Base-by-base conservation (phyloP, 2,797 vertebrate genomes). In the Natrix natrix region DNA sequence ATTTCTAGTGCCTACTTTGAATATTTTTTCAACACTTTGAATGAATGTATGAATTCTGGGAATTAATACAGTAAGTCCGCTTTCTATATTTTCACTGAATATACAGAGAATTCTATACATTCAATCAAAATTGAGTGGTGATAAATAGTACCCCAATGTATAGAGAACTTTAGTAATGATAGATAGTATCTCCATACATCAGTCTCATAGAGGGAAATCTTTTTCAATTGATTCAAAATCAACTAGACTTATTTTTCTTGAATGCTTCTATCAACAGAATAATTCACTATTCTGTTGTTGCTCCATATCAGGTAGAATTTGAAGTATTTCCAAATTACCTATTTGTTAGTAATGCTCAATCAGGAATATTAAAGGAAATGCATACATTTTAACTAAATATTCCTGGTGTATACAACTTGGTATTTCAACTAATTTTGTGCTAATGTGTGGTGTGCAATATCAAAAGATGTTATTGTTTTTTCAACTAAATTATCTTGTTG, bases 401-500 rank as follows among this genome's bases (percentile, higher is more conserved):
- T 95, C 90, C 92, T 95, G 13, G 59, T 93, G 78, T 95, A 17
- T n/a, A 48, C 94, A 95, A n/a, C 88, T 93, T 91, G 91, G 59
- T 93, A 78, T 17, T 17, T 88, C 89, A 92, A 90, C 8, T 96
- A 93, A 55, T 5, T 93, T 97, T 90, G 92, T 93, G 91, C 12
- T 93, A 96, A 96, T 95, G 92, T 89, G 61, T 66, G 69, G 91
- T 89, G 86, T 91, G 54, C 74, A 96, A 14, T 90, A 93, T 94
- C 17, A 2, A 0, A 0, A 95, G 87, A 94, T 96, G 95, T 93
- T 95, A 66, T 94, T 94, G 16, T 11, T 95, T 14, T 8, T 89
- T 12, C 94, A 93, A 94, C 93, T 95, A 87, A 94, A 54, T 57
- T 96, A 94, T 95, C 66, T 96, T 96, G n/a, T 11, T 94, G 87